Evolutionary conservation across 2,797 vertebrate genomes (phyloP).

Genomic region (Meriones psammophilus): DNA sequence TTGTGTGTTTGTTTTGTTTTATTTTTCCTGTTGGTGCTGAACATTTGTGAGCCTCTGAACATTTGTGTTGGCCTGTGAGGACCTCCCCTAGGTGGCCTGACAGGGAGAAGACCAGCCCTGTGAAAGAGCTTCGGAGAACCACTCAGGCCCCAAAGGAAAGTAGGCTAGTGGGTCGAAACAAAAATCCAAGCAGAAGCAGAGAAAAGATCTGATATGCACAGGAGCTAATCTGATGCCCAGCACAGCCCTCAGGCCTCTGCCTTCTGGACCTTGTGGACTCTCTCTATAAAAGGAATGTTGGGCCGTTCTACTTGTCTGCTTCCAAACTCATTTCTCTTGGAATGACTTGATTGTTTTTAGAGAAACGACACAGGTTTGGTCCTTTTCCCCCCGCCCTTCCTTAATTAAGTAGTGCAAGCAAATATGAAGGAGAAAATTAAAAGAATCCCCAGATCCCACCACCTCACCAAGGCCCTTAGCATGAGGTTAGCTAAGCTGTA

Average conservation of each 20-base stretch:
- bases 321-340: slow-evolving; percentile 8
- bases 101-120: neutral
- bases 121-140: slow-evolving; percentile 16
- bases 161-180: slow-evolving; percentile 68
- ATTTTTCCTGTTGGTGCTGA: neutral
- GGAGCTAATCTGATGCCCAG: neutral
- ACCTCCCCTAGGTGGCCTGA: neutral
- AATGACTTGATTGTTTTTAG: slow-evolving; percentile 7
- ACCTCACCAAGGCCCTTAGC: neutral
- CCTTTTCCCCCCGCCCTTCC: no score
- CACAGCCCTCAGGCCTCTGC: neutral
- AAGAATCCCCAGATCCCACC: neutral
- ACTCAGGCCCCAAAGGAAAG: slow-evolving; percentile 44
- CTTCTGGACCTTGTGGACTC: accelerated
- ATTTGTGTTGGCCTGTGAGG: neutral
- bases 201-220: slow-evolving; percentile 29
- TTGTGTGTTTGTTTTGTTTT: neutral
- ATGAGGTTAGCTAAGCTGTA: neutral
- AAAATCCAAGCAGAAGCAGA: slow-evolving; percentile 51
- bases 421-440: slow-evolving; percentile 5
- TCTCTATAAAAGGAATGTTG: neutral
- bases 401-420: slow-evolving; percentile 39
- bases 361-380: neutral
- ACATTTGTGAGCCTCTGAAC: neutral
- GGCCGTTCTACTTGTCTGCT: neutral